phyloP scores from a whole-genome alignment of 1,140 invertebrate genomes.

The Anadara kagoshimensis region DNA sequence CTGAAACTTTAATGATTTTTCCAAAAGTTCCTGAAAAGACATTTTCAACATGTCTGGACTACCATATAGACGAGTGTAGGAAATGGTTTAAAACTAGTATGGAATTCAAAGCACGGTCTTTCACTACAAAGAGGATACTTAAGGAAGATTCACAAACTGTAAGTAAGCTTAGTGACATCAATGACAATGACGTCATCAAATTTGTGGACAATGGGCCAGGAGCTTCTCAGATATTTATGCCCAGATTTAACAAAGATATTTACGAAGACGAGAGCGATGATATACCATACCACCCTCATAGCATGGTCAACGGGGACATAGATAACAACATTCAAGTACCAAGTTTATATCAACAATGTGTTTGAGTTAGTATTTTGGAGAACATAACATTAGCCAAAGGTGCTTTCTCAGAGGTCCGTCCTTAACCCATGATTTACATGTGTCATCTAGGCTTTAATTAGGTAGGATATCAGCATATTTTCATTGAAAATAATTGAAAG shows the following conservation, averaged over 20 bases:
- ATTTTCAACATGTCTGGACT: conserved; percentile 51
- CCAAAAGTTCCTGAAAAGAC: conserved; percentile 47
- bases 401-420: no score
- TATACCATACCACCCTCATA: no score
- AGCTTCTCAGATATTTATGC: conserved; percentile 46
- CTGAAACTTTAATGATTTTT: conserved; percentile 51
- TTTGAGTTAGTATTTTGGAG: no score
- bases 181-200: conserved; percentile 10
- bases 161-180: conserved; percentile 19
- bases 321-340: conserved; percentile 14
- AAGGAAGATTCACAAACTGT: conserved; percentile 15
- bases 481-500: no score
- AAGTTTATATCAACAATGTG: neutral
- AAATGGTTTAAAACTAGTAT: conserved; percentile 60
- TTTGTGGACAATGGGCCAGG: conserved; percentile 32
- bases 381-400: no score
- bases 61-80: conserved; percentile 54
- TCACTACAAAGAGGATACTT: conserved; percentile 45
- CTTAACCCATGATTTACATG: no score
- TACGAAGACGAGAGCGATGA: neutral
- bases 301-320: neutral
- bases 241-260: conserved; percentile 25
- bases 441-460: no score
- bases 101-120: conserved; percentile 57
- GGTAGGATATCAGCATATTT: no score